Evolutionary conservation across 2,113 vertebrate genomes (phyloP).

Genomic region (Pavo muticus): DNA sequence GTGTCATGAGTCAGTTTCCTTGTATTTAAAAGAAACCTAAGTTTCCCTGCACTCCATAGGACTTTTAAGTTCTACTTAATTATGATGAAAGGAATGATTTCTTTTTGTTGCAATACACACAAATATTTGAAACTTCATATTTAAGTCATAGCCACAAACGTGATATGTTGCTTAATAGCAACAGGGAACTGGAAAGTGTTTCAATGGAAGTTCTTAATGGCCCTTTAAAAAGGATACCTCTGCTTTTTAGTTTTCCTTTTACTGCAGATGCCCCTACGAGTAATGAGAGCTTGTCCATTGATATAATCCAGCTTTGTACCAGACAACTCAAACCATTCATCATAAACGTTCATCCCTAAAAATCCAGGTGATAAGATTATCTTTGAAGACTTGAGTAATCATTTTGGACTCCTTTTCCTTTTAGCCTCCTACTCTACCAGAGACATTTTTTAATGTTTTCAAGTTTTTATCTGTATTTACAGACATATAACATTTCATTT

Average conservation of each 20-base stretch:
- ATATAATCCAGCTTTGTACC: constrained; percentile 64
- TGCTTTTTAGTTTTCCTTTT: not conserved
- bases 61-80: not conserved
- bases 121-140: not conserved
- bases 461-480: not conserved
- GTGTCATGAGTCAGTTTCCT: not conserved
- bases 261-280: not conserved
- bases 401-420: not conserved
- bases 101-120: not conserved
- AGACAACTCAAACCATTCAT: not conserved
- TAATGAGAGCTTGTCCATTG: constrained; percentile 25
- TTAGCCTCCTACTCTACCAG: not conserved
- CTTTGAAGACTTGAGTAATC: not conserved
- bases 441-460: not conserved
- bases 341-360: constrained; percentile 40
- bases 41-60: not conserved
- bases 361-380: constrained; percentile 40
- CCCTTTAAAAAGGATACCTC: not conserved
- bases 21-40: not conserved
- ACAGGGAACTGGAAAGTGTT: not conserved
- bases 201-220: not conserved
- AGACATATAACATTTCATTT: not conserved
- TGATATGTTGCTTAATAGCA: not conserved
- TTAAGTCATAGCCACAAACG: not conserved
- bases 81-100: not conserved